Base-by-base conservation (phyloP, 2,797 vertebrate genomes). In the Nyctalus aviator region DNA sequence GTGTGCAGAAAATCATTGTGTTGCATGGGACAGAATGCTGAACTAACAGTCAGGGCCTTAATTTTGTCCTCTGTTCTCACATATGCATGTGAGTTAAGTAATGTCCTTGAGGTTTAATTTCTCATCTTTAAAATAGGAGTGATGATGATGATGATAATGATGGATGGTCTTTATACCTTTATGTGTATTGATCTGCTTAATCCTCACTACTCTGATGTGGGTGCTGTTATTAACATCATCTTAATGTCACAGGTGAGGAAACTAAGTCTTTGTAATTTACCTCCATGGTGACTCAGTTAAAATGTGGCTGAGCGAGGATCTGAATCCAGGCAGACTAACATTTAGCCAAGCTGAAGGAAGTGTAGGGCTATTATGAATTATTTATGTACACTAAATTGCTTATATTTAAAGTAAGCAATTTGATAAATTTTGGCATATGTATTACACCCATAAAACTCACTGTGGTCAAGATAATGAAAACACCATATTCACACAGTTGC, bases 121-220 rank as follows among this genome's bases (percentile, higher is more conserved):
- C 50, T 79, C 73, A 77, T 93, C 25, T 93, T 13, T 57, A 78
- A 76, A 68, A 48, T 87, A 4, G 23, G 27, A 78, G 78, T 84
- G 11, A 41, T 41, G 25, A 32, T 35, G 7, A n/a, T 64, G 55
- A 25, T 78, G 4, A 53, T 41, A 21, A 37, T 35, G 9, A 57
- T 35, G 57, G 57, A 27, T 72, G n/a, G 32, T 44, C 32, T 83
- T 77, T 59, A 25, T 27, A 53, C 55, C 18, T 86, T 86, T 48
- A 50, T 2, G 8, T 46, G 2, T 48, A 53, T 78, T 68, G 32
- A 88, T 72, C 15, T 10, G 18, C 20, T 79, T 75, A 82, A 44
- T 79, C 55, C 53, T 72, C 18, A 59, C 64, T 83, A 68, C 8
- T 20, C 0, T 15, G 37, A 32, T 27, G 18, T 68, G 6, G 25